These are phyloP conservation scores for Oxyura jamaicensis DNA, from an alignment of 2,113 vertebrate genomes.

Conservation along the genomic window DNA sequence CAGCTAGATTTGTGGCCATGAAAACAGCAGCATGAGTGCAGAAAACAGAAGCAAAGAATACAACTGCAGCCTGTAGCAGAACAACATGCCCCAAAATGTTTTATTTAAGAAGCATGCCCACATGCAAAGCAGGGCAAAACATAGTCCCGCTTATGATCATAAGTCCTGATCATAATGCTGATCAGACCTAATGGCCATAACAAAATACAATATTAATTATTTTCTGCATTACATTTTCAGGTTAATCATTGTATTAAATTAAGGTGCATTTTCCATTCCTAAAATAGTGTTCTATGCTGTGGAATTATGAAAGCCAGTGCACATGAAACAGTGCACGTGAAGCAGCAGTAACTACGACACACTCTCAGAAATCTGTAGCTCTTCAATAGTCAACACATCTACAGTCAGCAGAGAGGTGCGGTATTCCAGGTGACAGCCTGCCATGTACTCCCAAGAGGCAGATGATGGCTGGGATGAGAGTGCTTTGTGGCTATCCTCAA, in stretches of 20 bases:
- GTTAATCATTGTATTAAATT: neutral
- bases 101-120: neutral
- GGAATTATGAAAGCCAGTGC: neutral
- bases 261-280: neutral
- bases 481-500: neutral
- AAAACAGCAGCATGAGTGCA: neutral
- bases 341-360: neutral
- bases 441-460: neutral
- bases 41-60: neutral
- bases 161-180: neutral
- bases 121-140: neutral
- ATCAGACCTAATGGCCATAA: neutral
- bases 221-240: neutral
- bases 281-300: neutral
- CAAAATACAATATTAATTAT: neutral
- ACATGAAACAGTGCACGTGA: neutral
- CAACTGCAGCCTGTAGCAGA: neutral
- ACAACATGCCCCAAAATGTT: neutral
- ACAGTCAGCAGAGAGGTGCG: neutral
- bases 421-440: neutral
- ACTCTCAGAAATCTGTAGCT: neutral
- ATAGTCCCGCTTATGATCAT: neutral
- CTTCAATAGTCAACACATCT: neutral
- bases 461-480: neutral
- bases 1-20: conserved; percentile 52